phyloP scores from a whole-genome alignment of 2,113 vertebrate species.

The Neodontobutis hainanensis region DNA sequence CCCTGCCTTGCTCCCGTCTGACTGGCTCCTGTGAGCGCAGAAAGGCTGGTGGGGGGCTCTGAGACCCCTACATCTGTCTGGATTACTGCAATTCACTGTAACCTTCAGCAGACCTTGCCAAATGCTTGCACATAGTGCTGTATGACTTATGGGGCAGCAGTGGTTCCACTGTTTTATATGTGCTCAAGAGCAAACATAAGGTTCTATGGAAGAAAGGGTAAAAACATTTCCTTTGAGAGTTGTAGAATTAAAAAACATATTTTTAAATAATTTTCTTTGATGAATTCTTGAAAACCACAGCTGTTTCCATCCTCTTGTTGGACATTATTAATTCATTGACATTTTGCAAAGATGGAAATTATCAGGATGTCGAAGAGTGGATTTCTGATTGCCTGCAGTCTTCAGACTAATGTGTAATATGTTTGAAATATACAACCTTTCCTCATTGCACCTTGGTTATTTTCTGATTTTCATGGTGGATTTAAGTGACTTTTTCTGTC shows the following conservation, averaged over 20 bases:
- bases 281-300: conserved; percentile 64
- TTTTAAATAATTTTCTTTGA: conserved; percentile 69
- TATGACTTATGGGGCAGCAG: conserved; percentile 30
- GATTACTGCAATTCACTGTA: conserved; percentile 49
- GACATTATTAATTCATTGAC: conserved; percentile 70
- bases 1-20: conserved; percentile 19
- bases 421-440: conserved; percentile 9
- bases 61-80: conserved; percentile 38
- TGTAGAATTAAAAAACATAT: conserved; percentile 57
- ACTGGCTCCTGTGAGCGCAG: conserved; percentile 36
- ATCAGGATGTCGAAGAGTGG: conserved; percentile 45
- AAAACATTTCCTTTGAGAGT: conserved; percentile 42
- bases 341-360: conserved; percentile 62
- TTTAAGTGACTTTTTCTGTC: conserved; percentile 17
- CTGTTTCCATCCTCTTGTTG: conserved; percentile 45
- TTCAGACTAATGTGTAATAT: conserved; percentile 22
- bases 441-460: neutral
- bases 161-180: conserved; percentile 3
- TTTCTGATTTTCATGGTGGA: neutral
- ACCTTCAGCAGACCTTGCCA: conserved; percentile 59
- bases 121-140: conserved; percentile 13
- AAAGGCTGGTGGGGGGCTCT: conserved; percentile 19
- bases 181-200: conserved; percentile 28
- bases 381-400: conserved; percentile 56
- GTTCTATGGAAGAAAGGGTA: conserved; percentile 9